Evolutionary conservation across 2,797 vertebrate genomes (phyloP), one percentile per base, ranked within the genome.

Genomic region (Spinus pinus): DNA sequence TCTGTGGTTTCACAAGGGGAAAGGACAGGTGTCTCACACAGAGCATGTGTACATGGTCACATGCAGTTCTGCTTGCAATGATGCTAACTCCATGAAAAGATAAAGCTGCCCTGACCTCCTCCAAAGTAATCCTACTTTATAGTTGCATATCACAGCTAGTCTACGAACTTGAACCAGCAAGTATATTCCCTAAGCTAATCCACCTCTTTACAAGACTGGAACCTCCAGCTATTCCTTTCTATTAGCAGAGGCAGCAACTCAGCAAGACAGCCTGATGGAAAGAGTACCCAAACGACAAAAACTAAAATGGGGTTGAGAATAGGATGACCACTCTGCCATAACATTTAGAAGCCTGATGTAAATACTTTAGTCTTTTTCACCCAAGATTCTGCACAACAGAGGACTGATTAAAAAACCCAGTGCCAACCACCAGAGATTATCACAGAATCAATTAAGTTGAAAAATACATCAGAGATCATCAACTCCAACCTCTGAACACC

Each of bases 1-100:
- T 44, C 47, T 62, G 31, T 64, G 23, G 31, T 44, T 90, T 58
- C 69, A 53, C 56, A 87, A 75, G 39, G 41, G 41, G 30, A 60
- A 82, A 91, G 44, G 21, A 39, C 1, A 3, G 28, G 47, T 51
- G 39, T 42, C 23, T 25, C 44, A 35, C 10, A 50, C 12, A 85
- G 51, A 69, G 42, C 24, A 24, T 0, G 9, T 4, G 9, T 13
- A 72, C 5, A 0, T 3, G 12, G 35, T 58, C 54, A 75, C 1
- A 1, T 5, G 10, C 41, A 44, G n/a, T 70, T 91, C 61, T 78
- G 44, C 61, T 72, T 22, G 14, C 12, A 66, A 31, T 5, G 53
- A 44, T 18, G 57, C 7, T 11, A 31, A 67, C 16, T 74, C 23
- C 44, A 19, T 7, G 47, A 27, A 81, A 78, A 60, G 14, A 18